A percentile compares a stretch with the other conserved stretches of the same genome.
phyloP scores from a whole-genome alignment of 2,888 invertebrate genomes.

The Bruchidius siliquastri region DNA sequence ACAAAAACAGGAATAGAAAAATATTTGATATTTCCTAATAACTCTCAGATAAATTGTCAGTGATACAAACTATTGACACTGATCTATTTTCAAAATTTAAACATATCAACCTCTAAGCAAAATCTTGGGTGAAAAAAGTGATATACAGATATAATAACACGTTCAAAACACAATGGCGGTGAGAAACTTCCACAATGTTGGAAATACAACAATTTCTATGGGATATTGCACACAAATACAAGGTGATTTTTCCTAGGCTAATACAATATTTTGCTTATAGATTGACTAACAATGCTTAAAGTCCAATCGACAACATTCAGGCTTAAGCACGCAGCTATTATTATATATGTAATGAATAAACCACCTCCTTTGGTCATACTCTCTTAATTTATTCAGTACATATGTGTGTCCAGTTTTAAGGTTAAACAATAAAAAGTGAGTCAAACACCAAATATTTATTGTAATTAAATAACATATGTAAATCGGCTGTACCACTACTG shows the following conservation, averaged over 20 bases:
- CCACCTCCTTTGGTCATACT: too few species aligned
- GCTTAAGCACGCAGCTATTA: neutral
- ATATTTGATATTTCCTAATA: neutral
- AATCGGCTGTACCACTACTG: too few species aligned
- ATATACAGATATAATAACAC: neutral
- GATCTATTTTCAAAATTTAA: neutral
- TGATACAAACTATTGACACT: neutral
- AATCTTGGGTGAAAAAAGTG: neutral
- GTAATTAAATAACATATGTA: too few species aligned
- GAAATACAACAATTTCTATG: neutral
- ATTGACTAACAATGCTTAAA: neutral
- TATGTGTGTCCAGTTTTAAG: too few species aligned
- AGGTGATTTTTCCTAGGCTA: neutral
- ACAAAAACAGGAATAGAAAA: neutral
- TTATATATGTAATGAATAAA: too few species aligned
- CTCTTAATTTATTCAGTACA: too few species aligned
- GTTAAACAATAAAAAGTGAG: too few species aligned
- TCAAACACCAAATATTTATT: too few species aligned
- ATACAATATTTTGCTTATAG: neutral
- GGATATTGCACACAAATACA: neutral
- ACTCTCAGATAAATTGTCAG: neutral
- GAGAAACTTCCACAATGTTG: neutral
- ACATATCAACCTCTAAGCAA: neutral
- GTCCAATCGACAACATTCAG: neutral
- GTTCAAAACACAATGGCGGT: neutral